Conservation (phyloP, 2,888 invertebrate species). For the Gastracanthus pulcherrimus region DNA sequence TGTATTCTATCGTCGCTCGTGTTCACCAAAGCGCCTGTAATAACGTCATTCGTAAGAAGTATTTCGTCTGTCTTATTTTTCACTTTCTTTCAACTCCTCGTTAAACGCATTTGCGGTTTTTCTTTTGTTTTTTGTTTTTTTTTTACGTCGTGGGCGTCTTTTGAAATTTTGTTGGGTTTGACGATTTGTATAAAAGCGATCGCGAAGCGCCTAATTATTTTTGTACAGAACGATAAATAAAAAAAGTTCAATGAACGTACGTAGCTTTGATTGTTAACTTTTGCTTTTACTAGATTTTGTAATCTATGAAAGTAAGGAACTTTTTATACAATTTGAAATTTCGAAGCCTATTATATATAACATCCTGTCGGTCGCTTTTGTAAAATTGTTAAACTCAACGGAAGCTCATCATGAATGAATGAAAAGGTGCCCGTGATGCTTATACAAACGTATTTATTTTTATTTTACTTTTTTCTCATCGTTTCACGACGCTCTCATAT, state of each 20-base stretch:
- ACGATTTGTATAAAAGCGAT: slow-evolving; percentile 23
- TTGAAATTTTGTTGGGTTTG: slow-evolving; percentile 12
- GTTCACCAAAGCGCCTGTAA: slow-evolving; percentile 65
- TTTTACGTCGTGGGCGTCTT: background rate
- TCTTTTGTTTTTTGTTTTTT: slow-evolving; percentile 4
- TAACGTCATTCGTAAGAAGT: slow-evolving; percentile 30
- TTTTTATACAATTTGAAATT: slow-evolving; percentile 33
- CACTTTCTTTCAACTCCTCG: background rate
- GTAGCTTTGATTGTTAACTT: background rate
- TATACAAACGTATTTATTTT: too few relatives aligned
- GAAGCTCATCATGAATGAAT: background rate
- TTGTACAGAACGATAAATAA: slow-evolving; percentile 4
- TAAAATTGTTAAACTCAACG: slow-evolving; percentile 32
- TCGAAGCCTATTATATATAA: background rate
- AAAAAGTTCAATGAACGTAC: background rate
- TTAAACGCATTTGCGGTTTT: background rate
- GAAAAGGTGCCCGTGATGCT: slow-evolving; percentile 11
- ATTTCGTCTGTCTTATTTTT: slow-evolving; percentile 15
- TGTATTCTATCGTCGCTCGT: slow-evolving; percentile 55
- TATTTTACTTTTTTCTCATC: background rate
- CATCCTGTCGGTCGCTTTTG: slow-evolving; percentile 12
- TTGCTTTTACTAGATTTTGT: slow-evolving; percentile 18
- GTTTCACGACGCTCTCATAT: background rate
- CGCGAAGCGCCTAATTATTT: slow-evolving; percentile 28
- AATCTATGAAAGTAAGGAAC: background rate